Evolutionary conservation across 2,113 vertebrate species (phyloP), one percentile per base, ranked within the genome.

Genomic region (Dryoscopus gambensis): DNA sequence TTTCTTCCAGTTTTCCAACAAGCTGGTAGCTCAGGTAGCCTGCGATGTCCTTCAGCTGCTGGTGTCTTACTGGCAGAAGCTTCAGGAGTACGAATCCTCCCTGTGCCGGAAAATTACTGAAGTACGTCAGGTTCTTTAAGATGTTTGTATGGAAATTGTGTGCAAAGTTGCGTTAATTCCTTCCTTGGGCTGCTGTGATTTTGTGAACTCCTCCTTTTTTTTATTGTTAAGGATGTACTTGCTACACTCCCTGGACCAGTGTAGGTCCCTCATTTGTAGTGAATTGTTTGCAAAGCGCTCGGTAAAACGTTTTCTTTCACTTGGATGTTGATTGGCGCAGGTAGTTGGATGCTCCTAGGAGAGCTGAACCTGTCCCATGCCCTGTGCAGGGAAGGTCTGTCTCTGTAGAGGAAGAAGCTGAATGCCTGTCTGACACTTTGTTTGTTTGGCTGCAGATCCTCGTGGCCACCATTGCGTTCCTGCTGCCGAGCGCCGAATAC

Each of bases 381-480:
- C 35, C 13, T 44, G 13, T 57, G 70, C 64, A 69, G 27, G 9
- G 65, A 7, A 21, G 30, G 28, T 60, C 31, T 89, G 49, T 68
- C 22, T 74, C 49, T 37, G 4, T 7, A 84, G 47, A 1, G 2
- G 37, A 82, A 25, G 17, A n/a, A 56, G 15, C 30, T 74, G 77
- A 78, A 56, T 21, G 35, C 53, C 9, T 80, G 42, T 42, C n/a
- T 94, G 31, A 69, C 46, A 8, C 86, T 76, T 47, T 81, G 4
- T 77, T 70, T 96, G 13, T 86, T 95, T 97, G 95, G 60, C 39
- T 95, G 42, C 95, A 99, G 99, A 99, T 99, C 96, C 99, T 99
- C 47, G 99, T 99, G 98, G 99, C 99, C 95, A 99, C 99, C 80
- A 99, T 99, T 84, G 98, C 99, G 18, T 99, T 99, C 97, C 99